Percentiles rank a stretch among this genome's conserved stretches.
Conservation (phyloP, 92 coral and sea anemone genomes). For the Isaurus tuberculatus region DNA sequence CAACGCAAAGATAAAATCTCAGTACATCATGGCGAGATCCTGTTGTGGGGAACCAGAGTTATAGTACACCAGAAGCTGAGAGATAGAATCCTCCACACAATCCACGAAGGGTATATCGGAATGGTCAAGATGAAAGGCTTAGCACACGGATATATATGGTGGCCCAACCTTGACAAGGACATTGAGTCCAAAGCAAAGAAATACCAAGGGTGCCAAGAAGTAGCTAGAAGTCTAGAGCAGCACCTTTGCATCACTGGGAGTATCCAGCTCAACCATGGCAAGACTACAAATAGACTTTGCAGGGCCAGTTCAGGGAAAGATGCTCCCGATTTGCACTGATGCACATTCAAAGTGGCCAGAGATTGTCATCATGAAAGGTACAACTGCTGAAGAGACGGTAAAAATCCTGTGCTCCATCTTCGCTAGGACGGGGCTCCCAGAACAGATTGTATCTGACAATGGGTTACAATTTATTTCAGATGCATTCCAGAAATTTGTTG, state of each 20-base stretch:
- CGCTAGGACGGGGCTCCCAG: slow-evolving; percentile 60
- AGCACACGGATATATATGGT: slow-evolving; percentile 57
- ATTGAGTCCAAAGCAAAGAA: slow-evolving; percentile 45
- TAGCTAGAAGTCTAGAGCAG: slow-evolving; percentile 39
- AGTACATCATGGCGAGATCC: too few relatives aligned
- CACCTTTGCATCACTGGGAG: slow-evolving; percentile 59
- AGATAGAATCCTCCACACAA: slow-evolving; percentile 44
- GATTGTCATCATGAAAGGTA: slow-evolving; percentile 51
- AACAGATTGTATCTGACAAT: slow-evolving; percentile 54
- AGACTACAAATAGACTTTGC: slow-evolving; percentile 64
- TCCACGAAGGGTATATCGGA: slow-evolving; percentile 64
- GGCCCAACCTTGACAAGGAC: slow-evolving; percentile 68
- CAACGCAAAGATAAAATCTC: too few relatives aligned
- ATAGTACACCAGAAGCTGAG: slow-evolving; percentile 24
- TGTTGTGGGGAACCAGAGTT: slow-evolving; percentile 32
- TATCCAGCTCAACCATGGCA: slow-evolving; percentile 67
- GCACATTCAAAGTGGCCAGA: slow-evolving; percentile 59
- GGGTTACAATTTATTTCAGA: slow-evolving; percentile 53
- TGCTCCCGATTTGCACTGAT: slow-evolving; percentile 42
- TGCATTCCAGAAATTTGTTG: slow-evolving; percentile 31
- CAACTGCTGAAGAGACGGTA: slow-evolving; percentile 47
- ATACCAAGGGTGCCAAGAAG: slow-evolving; percentile 52
- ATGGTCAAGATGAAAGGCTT: slow-evolving; percentile 68
- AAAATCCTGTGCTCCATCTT: slow-evolving; percentile 35
- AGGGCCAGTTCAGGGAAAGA: slow-evolving; percentile 58